phyloP scores from a whole-genome alignment of 2,797 vertebrate genomes.

The Fratercula arctica region DNA sequence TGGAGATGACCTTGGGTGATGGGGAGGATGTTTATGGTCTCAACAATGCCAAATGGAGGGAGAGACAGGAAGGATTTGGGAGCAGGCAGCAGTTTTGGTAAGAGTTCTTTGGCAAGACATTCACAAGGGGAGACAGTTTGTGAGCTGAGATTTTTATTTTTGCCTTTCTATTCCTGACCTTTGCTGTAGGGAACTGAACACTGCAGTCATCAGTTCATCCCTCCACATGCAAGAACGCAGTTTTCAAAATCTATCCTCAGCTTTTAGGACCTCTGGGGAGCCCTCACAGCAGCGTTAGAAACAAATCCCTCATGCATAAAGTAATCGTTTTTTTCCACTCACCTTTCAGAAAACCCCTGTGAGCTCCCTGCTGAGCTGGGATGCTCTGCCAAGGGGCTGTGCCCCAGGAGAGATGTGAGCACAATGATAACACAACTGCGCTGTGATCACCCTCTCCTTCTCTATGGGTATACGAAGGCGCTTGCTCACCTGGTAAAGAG shows the following conservation, averaged over 20 bases:
- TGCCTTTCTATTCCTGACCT: neutral
- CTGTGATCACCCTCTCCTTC: neutral
- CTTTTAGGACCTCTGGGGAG: neutral
- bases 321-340: neutral
- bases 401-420: neutral
- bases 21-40: neutral
- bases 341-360: neutral
- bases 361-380: neutral
- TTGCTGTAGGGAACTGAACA: neutral
- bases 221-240: fast-evolving
- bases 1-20: neutral
- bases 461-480: neutral
- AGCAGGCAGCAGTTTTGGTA: neutral
- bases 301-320: neutral
- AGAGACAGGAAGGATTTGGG: neutral
- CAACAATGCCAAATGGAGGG: neutral
- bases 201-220: neutral
- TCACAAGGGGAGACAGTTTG: neutral
- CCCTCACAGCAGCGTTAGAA: neutral
- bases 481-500: neutral
- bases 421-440: neutral
- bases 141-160: neutral
- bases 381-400: neutral
- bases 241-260: neutral
- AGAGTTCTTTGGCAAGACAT: neutral